Conservation (phyloP, 1,140 invertebrate genomes). For the Drosophila rufa region DNA sequence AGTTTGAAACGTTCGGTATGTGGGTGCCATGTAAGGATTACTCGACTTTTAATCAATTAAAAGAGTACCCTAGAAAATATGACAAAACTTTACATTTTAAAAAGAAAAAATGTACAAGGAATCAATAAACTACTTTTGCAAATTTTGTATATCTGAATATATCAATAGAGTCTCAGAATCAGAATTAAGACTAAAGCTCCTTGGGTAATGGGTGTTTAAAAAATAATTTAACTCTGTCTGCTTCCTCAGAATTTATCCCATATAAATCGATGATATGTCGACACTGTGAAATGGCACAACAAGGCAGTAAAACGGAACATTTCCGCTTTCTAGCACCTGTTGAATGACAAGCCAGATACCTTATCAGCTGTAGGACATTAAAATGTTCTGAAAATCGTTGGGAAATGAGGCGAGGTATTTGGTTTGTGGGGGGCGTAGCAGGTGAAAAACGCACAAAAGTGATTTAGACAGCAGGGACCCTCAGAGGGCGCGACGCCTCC, state of each 20-base stretch:
- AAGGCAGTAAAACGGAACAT: constrained; percentile 1
- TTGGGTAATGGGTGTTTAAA: no score
- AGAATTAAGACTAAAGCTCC: not conserved
- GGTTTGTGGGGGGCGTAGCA: constrained; percentile 32
- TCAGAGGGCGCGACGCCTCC: constrained; percentile 44
- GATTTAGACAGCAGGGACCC: constrained; percentile 68
- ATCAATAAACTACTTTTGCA: no score
- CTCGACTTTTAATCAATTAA: not conserved
- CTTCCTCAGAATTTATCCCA: not conserved
- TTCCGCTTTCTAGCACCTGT: constrained; percentile 32
- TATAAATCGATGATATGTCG: not conserved
- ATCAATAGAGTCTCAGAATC: no score
- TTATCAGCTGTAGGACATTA: constrained; percentile 25
- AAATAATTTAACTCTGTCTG: no score
- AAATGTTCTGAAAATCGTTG: constrained; percentile 55
- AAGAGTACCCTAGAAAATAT: no score
- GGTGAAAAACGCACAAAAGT: constrained; percentile 78
- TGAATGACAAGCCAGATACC: constrained; percentile 28
- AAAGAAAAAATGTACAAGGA: no score
- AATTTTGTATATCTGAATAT: no score
- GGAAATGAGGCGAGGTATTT: constrained; percentile 61
- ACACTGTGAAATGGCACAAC: not conserved
- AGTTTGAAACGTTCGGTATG: not conserved
- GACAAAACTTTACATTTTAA: not conserved
- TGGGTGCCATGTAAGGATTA: not conserved